phyloP scores from a whole-genome alignment of 2,797 vertebrate species.

The Cirrhinus molitorella region DNA sequence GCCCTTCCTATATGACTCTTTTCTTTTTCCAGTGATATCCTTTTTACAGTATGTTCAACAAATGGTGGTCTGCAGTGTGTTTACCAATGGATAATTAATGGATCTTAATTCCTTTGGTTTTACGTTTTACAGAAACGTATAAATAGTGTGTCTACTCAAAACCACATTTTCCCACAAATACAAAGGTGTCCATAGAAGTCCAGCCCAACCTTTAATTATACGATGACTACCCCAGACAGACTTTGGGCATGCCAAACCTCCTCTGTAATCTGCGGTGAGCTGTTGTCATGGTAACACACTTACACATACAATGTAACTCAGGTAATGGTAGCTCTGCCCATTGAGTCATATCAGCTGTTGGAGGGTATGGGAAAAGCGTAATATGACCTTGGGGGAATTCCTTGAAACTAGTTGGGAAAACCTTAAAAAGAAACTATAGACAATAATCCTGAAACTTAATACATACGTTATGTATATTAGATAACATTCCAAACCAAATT shows the following conservation, averaged over 20 bases:
- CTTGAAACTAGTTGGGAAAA: constrained; percentile 44
- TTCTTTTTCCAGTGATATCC: not conserved
- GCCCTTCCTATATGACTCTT: constrained; percentile 40
- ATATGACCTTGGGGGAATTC: constrained; percentile 41
- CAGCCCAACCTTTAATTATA: constrained; percentile 77
- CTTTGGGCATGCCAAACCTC: constrained; percentile 69
- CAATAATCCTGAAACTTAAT: not conserved
- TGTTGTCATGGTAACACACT: constrained; percentile 72
- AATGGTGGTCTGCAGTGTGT: not conserved
- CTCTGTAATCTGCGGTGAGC: constrained; percentile 81
- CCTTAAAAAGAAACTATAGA: not conserved
- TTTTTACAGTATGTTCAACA: not conserved
- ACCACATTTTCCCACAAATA: constrained; percentile 61
- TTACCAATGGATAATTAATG: not conserved
- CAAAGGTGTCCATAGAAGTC: constrained; percentile 54
- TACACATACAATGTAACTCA: constrained; percentile 73
- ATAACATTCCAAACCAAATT: not conserved
- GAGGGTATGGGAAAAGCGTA: constrained; percentile 54
- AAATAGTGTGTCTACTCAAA: constrained; percentile 42
- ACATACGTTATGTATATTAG: not conserved
- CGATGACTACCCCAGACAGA: constrained; percentile 76
- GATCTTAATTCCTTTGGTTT: not conserved
- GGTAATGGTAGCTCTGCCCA: constrained; percentile 69
- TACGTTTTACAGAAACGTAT: constrained; percentile 9
- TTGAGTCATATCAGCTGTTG: constrained; percentile 70